A percentile compares a stretch with the other conserved stretches of the same genome.
Evolutionary conservation across 2,113 vertebrate species (phyloP).

Genomic region (Chrysemys picta): DNA sequence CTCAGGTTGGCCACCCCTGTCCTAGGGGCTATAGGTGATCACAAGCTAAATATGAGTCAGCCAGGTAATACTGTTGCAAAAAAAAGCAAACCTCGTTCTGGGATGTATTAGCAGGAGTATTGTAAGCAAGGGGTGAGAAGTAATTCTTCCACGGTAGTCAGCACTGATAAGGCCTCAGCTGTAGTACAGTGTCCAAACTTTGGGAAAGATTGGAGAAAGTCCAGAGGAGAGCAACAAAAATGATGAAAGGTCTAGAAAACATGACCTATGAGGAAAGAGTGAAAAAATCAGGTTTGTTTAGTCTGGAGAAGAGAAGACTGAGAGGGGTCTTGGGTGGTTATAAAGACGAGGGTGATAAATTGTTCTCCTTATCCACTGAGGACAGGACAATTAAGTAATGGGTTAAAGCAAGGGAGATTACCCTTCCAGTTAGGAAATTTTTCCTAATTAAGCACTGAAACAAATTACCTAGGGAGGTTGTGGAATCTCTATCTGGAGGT

Average conservation of each 20-base stretch:
- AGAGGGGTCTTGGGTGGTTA: neutral
- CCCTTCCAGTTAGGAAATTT: neutral
- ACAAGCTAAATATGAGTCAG: neutral
- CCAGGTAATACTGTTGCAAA: neutral
- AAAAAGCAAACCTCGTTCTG: neutral
- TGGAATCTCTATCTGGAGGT: neutral
- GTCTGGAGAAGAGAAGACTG: neutral
- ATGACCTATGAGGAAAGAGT: neutral
- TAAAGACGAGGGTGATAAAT: neutral
- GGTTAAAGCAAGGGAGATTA: neutral
- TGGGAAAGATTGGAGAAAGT: neutral
- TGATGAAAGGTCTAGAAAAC: neutral
- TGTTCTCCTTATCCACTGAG: neutral
- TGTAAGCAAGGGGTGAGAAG: too few species aligned
- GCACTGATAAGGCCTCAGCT: neutral
- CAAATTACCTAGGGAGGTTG: neutral
- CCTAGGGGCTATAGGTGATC: too few species aligned
- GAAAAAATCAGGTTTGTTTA: neutral
- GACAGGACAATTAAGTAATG: neutral
- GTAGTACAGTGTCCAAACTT: neutral
- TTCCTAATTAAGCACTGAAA: neutral
- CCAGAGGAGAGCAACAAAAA: neutral
- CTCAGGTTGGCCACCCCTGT: too few species aligned
- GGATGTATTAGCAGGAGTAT: neutral
- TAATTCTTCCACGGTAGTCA: neutral